These are phyloP conservation scores for Xanthostigma xanthostigma DNA, from an alignment of 2,888 invertebrate genomes.

Conservation along the genomic window DNA sequence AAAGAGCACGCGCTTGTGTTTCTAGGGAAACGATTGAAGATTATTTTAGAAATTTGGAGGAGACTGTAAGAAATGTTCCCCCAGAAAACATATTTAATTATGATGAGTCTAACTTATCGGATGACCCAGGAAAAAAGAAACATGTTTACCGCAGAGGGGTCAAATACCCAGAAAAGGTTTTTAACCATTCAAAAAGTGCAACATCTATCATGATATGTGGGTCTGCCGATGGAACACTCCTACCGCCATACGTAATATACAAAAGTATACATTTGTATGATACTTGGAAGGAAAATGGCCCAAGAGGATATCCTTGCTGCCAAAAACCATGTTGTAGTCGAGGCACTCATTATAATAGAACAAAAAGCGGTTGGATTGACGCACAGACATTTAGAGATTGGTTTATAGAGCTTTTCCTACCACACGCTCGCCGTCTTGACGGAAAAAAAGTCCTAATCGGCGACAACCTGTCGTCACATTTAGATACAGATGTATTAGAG, in stretches of 20 bases:
- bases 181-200: constrained; percentile 10
- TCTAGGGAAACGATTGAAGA: constrained; percentile 5
- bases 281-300: constrained; percentile 5
- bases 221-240: constrained; percentile 15
- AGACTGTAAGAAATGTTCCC: neutral
- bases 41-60: neutral
- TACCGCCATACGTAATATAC: constrained; percentile 19
- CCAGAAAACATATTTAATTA: constrained; percentile 18
- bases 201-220: constrained; percentile 17
- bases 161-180: constrained; percentile 11
- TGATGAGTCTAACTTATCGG: constrained; percentile 16
- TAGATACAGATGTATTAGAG: constrained; percentile 1
- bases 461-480: constrained; percentile 7
- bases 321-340: constrained; percentile 4
- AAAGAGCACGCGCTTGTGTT: constrained; percentile 8
- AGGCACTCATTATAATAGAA: constrained; percentile 3
- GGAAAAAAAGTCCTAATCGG: constrained; percentile 7
- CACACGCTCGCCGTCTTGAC: constrained; percentile 6
- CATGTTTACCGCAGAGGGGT: constrained; percentile 10
- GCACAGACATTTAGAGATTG: constrained; percentile 1
- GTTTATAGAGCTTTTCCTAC: constrained; percentile 6
- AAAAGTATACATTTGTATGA: constrained; percentile 11
- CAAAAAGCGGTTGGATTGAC: constrained; percentile 4
- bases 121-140: constrained; percentile 20
- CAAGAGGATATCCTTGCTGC: constrained; percentile 5